Conservation (phyloP, 2,113 vertebrate genomes). For the Patagioenas fasciata region DNA sequence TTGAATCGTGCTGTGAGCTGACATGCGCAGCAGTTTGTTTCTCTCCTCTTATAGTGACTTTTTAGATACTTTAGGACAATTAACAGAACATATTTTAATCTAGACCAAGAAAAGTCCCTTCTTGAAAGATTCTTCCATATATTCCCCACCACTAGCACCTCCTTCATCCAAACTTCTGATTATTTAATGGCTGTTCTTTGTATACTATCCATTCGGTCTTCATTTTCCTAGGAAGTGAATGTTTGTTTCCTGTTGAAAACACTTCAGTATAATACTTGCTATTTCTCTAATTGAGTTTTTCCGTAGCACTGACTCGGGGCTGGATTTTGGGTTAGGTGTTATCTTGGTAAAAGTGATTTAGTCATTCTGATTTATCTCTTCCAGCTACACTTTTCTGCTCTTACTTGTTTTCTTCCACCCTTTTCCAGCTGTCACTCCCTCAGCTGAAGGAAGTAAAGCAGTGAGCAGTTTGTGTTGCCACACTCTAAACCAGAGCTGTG, state of each 20-base stretch:
- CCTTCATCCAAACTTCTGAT: neutral
- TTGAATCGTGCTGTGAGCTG: neutral
- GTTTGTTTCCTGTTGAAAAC: neutral
- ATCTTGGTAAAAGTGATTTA: neutral
- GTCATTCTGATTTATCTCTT: neutral
- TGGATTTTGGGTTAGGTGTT: neutral
- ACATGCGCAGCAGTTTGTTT: neutral
- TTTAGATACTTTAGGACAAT: neutral
- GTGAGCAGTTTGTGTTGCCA: neutral
- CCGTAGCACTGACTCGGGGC: neutral
- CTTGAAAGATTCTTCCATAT: neutral
- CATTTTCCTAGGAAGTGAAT: neutral
- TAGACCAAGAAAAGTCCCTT: neutral
- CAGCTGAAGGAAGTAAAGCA: neutral
- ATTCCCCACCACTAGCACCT: neutral
- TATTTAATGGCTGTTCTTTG: neutral
- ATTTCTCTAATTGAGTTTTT: neutral
- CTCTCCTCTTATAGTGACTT: neutral
- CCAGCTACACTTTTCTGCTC: neutral
- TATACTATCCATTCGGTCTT: fast-evolving
- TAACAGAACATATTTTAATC: neutral
- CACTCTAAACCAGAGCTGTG: neutral
- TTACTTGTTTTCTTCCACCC: neutral
- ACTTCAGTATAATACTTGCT: neutral
- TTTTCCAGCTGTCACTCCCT: neutral